Conservation (phyloP, 2,888 invertebrate genomes). For the Drosophila formosana region DNA sequence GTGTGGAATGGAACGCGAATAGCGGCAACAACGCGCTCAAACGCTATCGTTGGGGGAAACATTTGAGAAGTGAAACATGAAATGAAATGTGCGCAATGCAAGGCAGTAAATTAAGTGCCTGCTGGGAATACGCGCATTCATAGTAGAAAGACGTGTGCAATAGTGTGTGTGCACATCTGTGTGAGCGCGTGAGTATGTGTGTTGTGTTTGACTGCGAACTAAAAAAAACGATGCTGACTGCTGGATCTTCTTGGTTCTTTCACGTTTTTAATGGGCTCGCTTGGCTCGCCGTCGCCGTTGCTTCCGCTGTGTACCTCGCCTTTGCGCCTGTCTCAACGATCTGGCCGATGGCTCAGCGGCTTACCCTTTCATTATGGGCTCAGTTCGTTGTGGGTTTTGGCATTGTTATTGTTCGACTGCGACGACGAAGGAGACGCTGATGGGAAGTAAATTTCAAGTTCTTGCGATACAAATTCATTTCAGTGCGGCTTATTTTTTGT, state of each 20-base stretch:
- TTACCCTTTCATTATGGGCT: constrained; percentile 74
- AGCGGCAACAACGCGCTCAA: constrained; percentile 58
- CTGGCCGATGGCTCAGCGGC: constrained; percentile 40
- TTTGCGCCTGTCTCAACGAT: background rate
- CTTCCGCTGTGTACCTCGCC: background rate
- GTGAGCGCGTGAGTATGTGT: constrained; percentile 9
- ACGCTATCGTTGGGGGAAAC: constrained; percentile 32
- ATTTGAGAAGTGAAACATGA: constrained; percentile 64
- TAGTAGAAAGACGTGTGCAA: constrained; percentile 37
- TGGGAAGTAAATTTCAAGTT: constrained; percentile 56
- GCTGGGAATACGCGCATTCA: constrained; percentile 68
- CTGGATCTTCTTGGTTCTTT: constrained; percentile 18
- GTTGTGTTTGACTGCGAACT: constrained; percentile 16
- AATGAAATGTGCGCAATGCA: constrained; percentile 39
- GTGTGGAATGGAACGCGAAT: constrained; percentile 41
- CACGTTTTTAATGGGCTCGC: constrained; percentile 60
- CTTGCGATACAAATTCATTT: constrained; percentile 68
- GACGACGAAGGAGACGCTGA: background rate
- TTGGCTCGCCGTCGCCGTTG: constrained; percentile 17
- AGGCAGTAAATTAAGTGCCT: constrained; percentile 78
- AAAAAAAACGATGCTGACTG: constrained; percentile 39
- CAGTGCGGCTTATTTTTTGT: constrained; percentile 44
- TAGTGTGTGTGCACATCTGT: constrained; percentile 1
- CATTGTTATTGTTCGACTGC: constrained; percentile 31
- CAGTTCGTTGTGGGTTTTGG: constrained; percentile 31